Evolutionary conservation across 2,113 vertebrate species (phyloP), one percentile per base, ranked within the genome.

Genomic region (Neolamprologus falcicula): DNA sequence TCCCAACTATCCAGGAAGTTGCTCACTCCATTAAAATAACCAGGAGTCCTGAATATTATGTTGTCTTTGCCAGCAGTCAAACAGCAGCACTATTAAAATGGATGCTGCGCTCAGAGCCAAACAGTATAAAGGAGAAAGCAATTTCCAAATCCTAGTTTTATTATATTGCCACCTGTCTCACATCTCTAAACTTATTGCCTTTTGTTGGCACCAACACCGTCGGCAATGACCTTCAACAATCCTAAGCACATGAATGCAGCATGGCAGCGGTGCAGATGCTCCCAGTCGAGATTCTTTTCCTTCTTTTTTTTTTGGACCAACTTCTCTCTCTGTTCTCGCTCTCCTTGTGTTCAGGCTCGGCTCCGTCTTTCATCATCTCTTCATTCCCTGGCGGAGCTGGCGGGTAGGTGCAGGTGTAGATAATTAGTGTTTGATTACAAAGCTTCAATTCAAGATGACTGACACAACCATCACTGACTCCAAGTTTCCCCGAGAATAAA

Each of bases 111-210:
- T 86, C 76, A 47, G 82, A 92, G 92, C 89, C 90, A 91, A 93
- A 92, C 86, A 42, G 28, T 80, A 90, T 63, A 89, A 84, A 92
- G 80, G 26, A 85, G 68, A 87, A 86, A 90, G 92, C 83, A 54
- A 86, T 90, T 90, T 93, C 88, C 81, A 93, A 88, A 94, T 92
- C 90, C 86, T 21, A 61, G 8, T 88, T 91, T 92, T 90, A 90
- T 93, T 89, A 83, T 21, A 42, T 71, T 55, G 87, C 90, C 92
- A 89, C 92, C 87, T 94, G 92, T 92, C 91, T 82, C 85, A 59
- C 83, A 86, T 82, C 63, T 90, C 57, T 17, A 76, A 90, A 94
- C 35, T 31, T 89, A 83, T 86, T 88, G 59, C 28, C 12, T 90
- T 89, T 82, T 86, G 86, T 90, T 91, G 90, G 93, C 91, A 86